Evolutionary conservation across 2,113 vertebrate species (phyloP).

Genomic region (Hypomesus transpacificus): DNA sequence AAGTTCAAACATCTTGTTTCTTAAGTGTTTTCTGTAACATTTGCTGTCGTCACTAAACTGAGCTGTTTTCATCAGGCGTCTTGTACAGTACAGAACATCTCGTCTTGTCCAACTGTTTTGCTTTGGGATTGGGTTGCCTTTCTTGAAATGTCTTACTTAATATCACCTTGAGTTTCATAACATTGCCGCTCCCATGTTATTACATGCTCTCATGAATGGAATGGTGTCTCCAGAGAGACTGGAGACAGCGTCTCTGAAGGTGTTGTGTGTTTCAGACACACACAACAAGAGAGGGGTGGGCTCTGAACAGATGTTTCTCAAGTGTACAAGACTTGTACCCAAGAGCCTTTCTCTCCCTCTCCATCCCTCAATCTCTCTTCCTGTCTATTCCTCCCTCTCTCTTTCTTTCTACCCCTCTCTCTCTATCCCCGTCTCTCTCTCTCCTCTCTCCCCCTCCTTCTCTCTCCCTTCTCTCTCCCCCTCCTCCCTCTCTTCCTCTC

Average conservation of each 20-base stretch:
- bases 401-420: neutral
- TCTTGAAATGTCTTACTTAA: conserved; percentile 1
- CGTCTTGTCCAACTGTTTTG: neutral
- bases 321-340: conserved; percentile 25
- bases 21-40: no score
- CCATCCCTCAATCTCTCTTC: conserved; percentile 15
- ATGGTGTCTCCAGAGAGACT: neutral
- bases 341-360: neutral
- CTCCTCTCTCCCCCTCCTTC: no score
- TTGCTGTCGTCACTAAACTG: no score
- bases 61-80: no score
- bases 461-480: neutral
- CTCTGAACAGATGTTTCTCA: conserved; percentile 23
- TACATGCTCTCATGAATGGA: neutral
- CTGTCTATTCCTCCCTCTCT: neutral
- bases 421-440: neutral
- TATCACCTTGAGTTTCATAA: neutral
- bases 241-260: conserved; percentile 14
- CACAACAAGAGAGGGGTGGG: neutral
- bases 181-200: neutral
- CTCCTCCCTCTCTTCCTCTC: neutral
- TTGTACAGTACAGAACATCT: neutral
- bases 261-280: neutral
- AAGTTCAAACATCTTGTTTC: no score
- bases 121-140: neutral